Percentiles rank a stretch among this genome's conserved stretches.
Evolutionary conservation across 2,113 vertebrate species (phyloP).

Genomic region (Aleadryas rufinucha): DNA sequence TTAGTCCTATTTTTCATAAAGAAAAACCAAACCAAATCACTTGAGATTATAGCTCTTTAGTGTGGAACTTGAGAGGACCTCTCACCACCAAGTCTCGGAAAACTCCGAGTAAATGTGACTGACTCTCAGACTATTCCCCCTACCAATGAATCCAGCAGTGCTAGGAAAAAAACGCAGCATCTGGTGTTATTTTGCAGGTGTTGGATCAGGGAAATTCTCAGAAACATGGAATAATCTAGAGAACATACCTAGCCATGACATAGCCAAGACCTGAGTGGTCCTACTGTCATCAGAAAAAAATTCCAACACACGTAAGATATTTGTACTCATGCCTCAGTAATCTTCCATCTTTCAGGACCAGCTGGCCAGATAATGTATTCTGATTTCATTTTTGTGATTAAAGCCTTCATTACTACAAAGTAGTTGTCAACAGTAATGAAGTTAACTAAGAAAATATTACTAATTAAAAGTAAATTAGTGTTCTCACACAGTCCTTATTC

Average conservation of each 20-base stretch:
- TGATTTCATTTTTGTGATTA: background rate
- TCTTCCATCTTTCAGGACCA: background rate
- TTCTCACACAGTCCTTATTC: background rate
- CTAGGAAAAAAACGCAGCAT: background rate
- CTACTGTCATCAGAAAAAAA: background rate
- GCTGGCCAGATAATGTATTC: background rate
- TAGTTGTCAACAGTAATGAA: background rate
- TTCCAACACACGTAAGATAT: background rate
- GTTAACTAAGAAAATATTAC: background rate
- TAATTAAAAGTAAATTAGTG: background rate
- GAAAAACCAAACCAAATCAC: accelerated
- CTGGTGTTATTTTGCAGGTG: background rate
- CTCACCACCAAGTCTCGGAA: background rate
- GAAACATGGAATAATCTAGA: background rate
- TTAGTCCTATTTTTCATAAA: background rate
- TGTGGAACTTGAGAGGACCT: background rate
- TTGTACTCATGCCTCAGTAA: background rate
- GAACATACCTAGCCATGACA: background rate
- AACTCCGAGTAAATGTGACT: background rate
- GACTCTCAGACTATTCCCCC: background rate
- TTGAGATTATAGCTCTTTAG: background rate
- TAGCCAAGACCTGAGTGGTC: background rate
- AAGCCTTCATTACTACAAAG: background rate
- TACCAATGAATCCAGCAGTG: background rate
- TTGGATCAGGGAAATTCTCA: background rate